Base-by-base conservation (phyloP, 2,888 invertebrate genomes). In the Caenorhabditis imperialis region DNA sequence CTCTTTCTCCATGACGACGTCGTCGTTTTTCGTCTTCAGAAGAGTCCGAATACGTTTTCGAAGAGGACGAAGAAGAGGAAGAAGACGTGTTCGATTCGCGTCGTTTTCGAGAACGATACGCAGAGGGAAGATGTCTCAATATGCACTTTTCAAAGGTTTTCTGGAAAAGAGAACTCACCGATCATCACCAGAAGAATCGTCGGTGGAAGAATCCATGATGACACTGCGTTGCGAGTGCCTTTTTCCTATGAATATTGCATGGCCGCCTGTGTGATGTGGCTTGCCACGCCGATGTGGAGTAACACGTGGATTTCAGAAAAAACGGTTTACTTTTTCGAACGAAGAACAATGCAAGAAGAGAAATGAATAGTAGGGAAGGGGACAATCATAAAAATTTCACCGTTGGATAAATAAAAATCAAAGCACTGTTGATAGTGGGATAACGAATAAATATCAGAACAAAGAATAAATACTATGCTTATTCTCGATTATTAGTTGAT, bases 401-500 rank as follows among this genome's bases (percentile, higher is more conserved):
- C 20, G 23, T 25, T 23, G 18, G 44, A 10, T 25, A 33, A 40
- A 16, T 40, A 22, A 50, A n/a, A 16, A 30, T 20, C 37, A n/a
- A 48, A 18, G 22, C 20, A 58, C 23, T 35, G 27, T 23, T 8
- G 23, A 20, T 12, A 30, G 22, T 18, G 45, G 37, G 25, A 47
- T n/a, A 25, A 7, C 30, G n/a, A 6, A 62, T 54, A 58, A 54
- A 53, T 51, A 45, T n/a, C 38, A 20, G 35, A 33, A 58, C 6
- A 27, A 51, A 18, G 33, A 60, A 60, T 50, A 58, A 69, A 60
- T 60, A 60, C 48, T 53, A 69, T 47, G 45, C 58, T 42, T 18
- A 57, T 51, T 20, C 8, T 25, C 30, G 16, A 18, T 51, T 35
- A 40, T 50, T 23, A 42, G 25, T 8, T 14, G n/a, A 5, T 88